Evolutionary conservation across 1,140 invertebrate species (phyloP).

Genomic region (Acromyrmex echinatior): DNA sequence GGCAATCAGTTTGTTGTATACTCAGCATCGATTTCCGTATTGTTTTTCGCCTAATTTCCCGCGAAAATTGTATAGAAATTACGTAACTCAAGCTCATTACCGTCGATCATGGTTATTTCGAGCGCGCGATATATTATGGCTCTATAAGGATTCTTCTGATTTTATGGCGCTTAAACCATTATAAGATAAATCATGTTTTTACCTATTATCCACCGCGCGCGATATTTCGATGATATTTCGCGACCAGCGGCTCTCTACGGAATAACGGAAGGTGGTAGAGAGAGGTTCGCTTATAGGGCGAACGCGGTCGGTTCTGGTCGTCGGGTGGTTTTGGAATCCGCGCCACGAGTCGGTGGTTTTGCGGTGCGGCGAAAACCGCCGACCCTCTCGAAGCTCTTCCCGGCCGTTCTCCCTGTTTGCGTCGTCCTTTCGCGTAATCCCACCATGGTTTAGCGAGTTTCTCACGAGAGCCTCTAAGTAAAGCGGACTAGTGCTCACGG

Average conservation of each 20-base stretch:
- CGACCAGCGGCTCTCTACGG: slow-evolving; percentile 65
- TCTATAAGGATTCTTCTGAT: background rate
- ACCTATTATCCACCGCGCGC: background rate
- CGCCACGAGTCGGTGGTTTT: slow-evolving; percentile 77
- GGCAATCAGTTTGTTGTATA: slow-evolving; percentile 50
- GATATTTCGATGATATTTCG: slow-evolving; percentile 56
- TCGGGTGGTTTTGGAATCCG: slow-evolving; percentile 76
- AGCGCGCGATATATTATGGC: background rate
- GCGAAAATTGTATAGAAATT: slow-evolving; percentile 16
- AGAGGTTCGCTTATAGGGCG: slow-evolving; percentile 74
- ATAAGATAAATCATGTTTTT: slow-evolving; percentile 14
- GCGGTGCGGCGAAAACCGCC: slow-evolving; percentile 75
- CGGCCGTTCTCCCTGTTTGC: slow-evolving; percentile 67
- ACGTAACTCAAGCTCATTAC: background rate
- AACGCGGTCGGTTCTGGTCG: slow-evolving; percentile 75
- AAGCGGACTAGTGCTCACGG: slow-evolving; percentile 52
- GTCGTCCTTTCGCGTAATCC: slow-evolving; percentile 50
- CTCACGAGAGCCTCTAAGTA: slow-evolving; percentile 51
- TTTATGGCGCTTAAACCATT: background rate
- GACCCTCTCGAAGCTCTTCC: slow-evolving; percentile 74
- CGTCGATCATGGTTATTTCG: slow-evolving; percentile 5
- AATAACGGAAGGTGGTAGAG: slow-evolving; percentile 68
- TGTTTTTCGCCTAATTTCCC: slow-evolving; percentile 53
- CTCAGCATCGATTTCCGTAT: slow-evolving; percentile 63
- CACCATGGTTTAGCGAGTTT: slow-evolving; percentile 61